phyloP scores from a whole-genome alignment of 2,888 invertebrate species.

The Nomada fucata region DNA sequence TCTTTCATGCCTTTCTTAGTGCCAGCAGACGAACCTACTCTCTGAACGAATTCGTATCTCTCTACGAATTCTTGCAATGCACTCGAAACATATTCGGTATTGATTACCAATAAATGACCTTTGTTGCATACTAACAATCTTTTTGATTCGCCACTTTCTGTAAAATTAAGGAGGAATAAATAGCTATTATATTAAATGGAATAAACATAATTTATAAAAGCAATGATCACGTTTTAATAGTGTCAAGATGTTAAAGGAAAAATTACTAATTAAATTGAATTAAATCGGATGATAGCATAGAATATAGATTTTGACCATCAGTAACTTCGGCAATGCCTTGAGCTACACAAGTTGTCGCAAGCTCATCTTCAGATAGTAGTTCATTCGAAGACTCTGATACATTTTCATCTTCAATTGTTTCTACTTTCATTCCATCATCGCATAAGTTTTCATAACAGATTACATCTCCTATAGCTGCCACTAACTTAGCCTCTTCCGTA shows the following conservation, averaged over 20 bases:
- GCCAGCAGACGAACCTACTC: slow-evolving; percentile 69
- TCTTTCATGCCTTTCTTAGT: slow-evolving; percentile 80
- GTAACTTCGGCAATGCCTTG: slow-evolving; percentile 49
- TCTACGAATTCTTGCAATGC: slow-evolving; percentile 88
- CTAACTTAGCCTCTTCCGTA: slow-evolving; percentile 54
- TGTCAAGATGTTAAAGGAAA: background rate
- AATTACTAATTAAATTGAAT: background rate
- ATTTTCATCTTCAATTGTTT: background rate
- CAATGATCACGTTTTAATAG: background rate
- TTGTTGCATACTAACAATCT: slow-evolving; percentile 73
- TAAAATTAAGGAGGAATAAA: slow-evolving; percentile 10
- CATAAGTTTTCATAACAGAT: slow-evolving; percentile 20
- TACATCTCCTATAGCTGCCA: slow-evolving; percentile 57
- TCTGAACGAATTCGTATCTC: slow-evolving; percentile 79
- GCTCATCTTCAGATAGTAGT: slow-evolving; percentile 5
- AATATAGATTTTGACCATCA: slow-evolving; percentile 30
- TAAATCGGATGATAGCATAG: background rate
- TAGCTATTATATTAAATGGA: background rate
- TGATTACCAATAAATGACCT: slow-evolving; percentile 88
- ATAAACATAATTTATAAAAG: background rate
- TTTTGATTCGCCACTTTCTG: slow-evolving; percentile 39
- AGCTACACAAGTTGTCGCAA: slow-evolving; percentile 42
- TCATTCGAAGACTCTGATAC: slow-evolving; percentile 8
- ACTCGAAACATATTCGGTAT: slow-evolving; percentile 88
- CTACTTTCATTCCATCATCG: background rate